Conservation (phyloP, 2,888 invertebrate species). For the Eupithecia pulchellata region DNA sequence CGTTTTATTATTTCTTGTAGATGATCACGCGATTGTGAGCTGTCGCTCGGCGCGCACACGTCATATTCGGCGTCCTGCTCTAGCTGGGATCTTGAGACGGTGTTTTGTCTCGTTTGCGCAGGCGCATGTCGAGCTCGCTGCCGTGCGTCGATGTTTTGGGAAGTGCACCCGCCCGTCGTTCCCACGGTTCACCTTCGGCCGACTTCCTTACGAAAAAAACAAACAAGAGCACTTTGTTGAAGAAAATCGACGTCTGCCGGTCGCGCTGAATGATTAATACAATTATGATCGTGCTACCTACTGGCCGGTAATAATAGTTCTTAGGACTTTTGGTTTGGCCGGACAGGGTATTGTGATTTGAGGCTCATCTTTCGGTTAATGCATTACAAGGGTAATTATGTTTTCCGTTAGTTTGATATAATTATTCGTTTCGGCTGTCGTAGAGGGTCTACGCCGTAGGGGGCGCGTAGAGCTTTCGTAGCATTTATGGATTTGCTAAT, state of each 20-base stretch:
- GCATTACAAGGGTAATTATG: conserved; percentile 49
- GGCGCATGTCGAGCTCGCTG: conserved; percentile 82
- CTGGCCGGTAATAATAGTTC: conserved; percentile 78
- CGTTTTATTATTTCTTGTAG: conserved; percentile 86
- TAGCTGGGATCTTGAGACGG: conserved; percentile 33
- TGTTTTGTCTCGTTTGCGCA: conserved; percentile 63
- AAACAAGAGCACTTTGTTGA: conserved; percentile 85
- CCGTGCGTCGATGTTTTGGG: conserved; percentile 86
- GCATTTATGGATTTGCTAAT: conserved; percentile 12
- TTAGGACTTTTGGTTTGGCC: conserved; percentile 75
- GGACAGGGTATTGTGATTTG: conserved; percentile 37
- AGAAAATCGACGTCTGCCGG: conserved; percentile 85
- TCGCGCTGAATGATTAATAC: conserved; percentile 85
- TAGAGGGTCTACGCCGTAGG: conserved; percentile 32
- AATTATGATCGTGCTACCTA: conserved; percentile 83
- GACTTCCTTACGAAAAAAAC: conserved; percentile 86
- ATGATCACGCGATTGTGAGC: conserved; percentile 85
- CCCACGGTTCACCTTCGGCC: conserved; percentile 85
- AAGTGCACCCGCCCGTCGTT: conserved; percentile 85
- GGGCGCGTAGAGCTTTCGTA: conserved; percentile 25
- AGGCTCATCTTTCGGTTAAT: conserved; percentile 55
- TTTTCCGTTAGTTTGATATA: conserved; percentile 43
- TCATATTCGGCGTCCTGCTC: conserved; percentile 68
- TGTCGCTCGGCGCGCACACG: conserved; percentile 85
- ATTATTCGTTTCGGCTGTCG: conserved; percentile 35